phyloP scores from a whole-genome alignment of 2,113 vertebrate genomes.

The Syngnathus typhle region DNA sequence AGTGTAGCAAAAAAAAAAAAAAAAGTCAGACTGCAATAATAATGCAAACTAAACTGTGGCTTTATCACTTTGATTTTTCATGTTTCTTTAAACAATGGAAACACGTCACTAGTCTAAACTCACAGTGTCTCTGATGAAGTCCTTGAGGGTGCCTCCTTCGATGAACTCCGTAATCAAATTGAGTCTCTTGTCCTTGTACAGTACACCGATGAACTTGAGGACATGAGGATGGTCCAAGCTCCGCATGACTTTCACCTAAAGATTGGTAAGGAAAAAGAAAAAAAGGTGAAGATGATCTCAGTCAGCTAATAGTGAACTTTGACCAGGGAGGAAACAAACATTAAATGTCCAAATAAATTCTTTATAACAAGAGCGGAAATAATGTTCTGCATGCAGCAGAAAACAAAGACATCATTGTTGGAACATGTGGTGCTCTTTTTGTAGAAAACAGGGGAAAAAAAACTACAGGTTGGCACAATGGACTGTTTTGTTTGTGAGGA shows the following conservation, averaged over 20 bases:
- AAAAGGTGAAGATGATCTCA: conserved; percentile 10
- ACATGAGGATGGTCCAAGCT: conserved; percentile 90
- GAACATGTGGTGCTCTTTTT: conserved; percentile 14
- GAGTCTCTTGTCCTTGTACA: conserved; percentile 95
- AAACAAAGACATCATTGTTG: conserved; percentile 26
- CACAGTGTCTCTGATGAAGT: conserved; percentile 86
- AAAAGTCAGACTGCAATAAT: too few species aligned
- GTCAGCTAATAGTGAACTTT: not conserved
- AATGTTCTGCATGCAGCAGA: conserved; percentile 14
- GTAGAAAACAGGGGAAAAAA: conserved; percentile 14
- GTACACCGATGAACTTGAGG: conserved; percentile 91
- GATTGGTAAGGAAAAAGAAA: conserved; percentile 2
- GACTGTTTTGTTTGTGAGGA: conserved; percentile 20
- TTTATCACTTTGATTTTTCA: too few species aligned
- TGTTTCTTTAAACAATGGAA: too few species aligned
- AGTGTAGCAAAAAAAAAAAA: too few species aligned
- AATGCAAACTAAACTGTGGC: too few species aligned
- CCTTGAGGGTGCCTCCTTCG: conserved; percentile 92
- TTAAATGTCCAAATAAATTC: conserved; percentile 10
- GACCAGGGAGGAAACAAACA: conserved; percentile 1
- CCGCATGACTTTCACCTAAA: conserved; percentile 96
- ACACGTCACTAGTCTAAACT: conserved; percentile 32
- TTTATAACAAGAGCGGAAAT: not conserved
- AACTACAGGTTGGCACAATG: conserved; percentile 17
- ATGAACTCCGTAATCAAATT: conserved; percentile 95